phyloP scores from a whole-genome alignment of 1,140 invertebrate species.

The Cheumatopsyche charites region DNA sequence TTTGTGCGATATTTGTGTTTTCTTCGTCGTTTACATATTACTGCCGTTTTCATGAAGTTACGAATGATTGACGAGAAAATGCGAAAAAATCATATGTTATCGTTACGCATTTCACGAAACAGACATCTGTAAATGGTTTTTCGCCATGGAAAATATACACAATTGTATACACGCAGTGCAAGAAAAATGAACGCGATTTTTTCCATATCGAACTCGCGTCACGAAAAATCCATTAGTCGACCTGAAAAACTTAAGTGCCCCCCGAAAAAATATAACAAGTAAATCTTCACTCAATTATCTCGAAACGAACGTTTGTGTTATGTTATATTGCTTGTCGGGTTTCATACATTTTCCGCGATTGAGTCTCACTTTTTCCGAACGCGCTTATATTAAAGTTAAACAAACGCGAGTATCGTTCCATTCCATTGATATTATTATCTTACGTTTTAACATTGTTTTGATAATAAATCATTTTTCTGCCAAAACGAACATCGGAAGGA shows the following conservation, averaged over 20 bases:
- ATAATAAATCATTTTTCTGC: conserved; percentile 28
- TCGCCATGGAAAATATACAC: too few relatives aligned
- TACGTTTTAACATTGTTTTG: conserved; percentile 25
- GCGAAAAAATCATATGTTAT: too few relatives aligned
- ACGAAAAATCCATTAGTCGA: conserved; percentile 11
- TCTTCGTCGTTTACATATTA: too few relatives aligned
- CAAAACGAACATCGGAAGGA: conserved; percentile 17
- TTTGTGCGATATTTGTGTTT: too few relatives aligned
- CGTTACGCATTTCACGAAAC: too few relatives aligned
- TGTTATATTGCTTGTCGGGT: neutral
- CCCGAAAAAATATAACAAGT: neutral
- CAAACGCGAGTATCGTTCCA: neutral
- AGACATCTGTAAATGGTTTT: too few relatives aligned
- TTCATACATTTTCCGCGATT: neutral
- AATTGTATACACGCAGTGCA: too few relatives aligned
- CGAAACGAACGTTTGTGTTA: neutral
- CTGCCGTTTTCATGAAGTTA: too few relatives aligned
- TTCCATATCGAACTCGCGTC: conserved; percentile 2
- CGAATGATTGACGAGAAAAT: too few relatives aligned
- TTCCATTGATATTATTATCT: conserved; percentile 4
- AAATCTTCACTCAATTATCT: conserved; percentile 15
- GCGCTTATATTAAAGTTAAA: conserved; percentile 24
- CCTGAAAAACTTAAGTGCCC: neutral
- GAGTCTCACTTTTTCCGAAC: neutral
- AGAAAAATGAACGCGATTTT: neutral